Conservation (phyloP, 2,888 invertebrate genomes). For the Mimachlamys varia region DNA sequence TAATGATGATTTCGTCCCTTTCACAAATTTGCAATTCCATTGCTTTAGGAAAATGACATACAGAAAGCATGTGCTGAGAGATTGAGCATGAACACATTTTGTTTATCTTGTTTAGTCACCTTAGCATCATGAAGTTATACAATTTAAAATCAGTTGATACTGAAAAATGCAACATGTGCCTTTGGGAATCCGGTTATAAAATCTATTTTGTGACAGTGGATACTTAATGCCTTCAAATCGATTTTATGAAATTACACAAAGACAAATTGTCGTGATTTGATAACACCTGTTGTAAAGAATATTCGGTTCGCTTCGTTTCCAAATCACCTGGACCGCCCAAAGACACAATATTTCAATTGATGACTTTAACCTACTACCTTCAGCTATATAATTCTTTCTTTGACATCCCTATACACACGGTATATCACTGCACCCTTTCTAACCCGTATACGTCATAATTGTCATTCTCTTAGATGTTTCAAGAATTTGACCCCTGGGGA, state of each 20-base stretch:
- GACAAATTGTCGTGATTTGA: no score
- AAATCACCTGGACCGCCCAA: not conserved
- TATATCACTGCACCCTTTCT: not conserved
- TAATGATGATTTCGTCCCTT: not conserved
- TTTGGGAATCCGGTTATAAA: no score
- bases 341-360: not conserved
- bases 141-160: not conserved
- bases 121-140: not conserved
- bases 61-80: not conserved
- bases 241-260: no score
- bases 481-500: constrained; percentile 49
- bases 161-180: no score
- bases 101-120: not conserved
- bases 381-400: not conserved
- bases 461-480: not conserved
- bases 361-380: not conserved
- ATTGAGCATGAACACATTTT: not conserved
- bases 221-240: no score
- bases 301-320: not conserved
- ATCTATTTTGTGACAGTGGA: no score
- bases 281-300: no score
- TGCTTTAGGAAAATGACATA: not conserved
- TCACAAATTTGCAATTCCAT: not conserved
- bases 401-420: not conserved
- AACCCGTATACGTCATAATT: not conserved